Base-by-base conservation (phyloP, 2,113 vertebrate genomes). In the Procavia capensis region DNA sequence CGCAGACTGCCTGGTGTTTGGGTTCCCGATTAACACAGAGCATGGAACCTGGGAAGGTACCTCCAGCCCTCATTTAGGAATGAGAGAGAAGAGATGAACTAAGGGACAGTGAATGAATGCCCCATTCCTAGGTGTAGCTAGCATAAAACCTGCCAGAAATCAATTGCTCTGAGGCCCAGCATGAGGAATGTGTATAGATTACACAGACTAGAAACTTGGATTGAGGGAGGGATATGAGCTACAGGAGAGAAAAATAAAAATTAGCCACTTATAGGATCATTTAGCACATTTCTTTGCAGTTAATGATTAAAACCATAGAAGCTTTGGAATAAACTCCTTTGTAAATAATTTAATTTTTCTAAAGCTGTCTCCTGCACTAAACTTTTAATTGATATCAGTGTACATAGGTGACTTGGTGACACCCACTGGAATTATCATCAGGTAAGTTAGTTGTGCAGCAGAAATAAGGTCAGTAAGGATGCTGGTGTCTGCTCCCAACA, bases 301-400 rank as follows among this genome's bases (percentile, higher is more conserved):
- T 95, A 75, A 36, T 80, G 36, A 79, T 54, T 75, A 96, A 90
- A 92, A 84, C 39, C 92, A 85, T 91, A 63, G 57, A 84, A 84
- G 81, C 34, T n/a, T 91, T 13, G 64, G 57, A 45, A 87, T 86
- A 84, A 95, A 79, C 22, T 54, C 31, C 29, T 54, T 95, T 76
- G 66, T 59, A 61, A 85, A 92, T 19, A 83, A 78, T 39, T 89
- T 83, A 43, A 75, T 81, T 95, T 85, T 57, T 45, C 25, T 27
- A 90, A 68, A 72, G 25, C 2, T 74, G 34, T 70, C 16, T 92
- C 25, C 68, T 93, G 74, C 31, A 74, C 59, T 89, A 92, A 82
- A 79, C 20, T 92, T 63, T 83, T 57, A 25, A 61, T 81, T 83
- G 39, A 22, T 74, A 74, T 86, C 59, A 72, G 1, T 61, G n/a